A percentile compares a stretch with the other conserved stretches of the same genome.
These are phyloP conservation scores for Rana temporaria DNA, from an alignment of 2,113 vertebrate species.

Conservation along the genomic window DNA sequence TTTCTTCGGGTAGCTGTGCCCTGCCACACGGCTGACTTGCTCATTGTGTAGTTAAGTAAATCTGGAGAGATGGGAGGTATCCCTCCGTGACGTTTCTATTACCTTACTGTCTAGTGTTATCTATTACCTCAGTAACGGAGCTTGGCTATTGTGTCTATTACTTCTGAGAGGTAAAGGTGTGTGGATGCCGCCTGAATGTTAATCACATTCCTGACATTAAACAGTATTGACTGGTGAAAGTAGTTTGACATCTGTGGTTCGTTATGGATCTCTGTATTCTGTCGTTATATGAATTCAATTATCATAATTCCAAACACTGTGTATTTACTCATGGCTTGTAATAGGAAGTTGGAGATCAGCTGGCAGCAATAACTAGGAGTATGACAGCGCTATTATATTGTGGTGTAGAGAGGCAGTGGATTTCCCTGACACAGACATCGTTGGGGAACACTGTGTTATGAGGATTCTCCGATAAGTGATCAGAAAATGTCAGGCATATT, in stretches of 20 bases:
- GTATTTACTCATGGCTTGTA: constrained; percentile 4
- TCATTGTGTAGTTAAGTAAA: constrained; percentile 6
- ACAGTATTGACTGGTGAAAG: not conserved
- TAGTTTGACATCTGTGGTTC: not conserved
- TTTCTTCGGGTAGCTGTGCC: too few species aligned
- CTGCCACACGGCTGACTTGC: too few species aligned
- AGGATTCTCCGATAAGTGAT: too few species aligned
- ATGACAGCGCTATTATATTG: not conserved
- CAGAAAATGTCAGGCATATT: too few species aligned
- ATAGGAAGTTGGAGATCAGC: not conserved
- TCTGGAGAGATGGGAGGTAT: not conserved
- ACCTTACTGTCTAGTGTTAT: not conserved
- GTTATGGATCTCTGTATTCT: not conserved
- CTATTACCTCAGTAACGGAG: not conserved
- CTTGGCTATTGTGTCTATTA: not conserved
- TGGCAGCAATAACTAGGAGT: not conserved
- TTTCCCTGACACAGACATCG: not conserved
- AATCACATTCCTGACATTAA: constrained; percentile 5
- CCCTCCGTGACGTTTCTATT: not conserved
- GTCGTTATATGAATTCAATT: not conserved
- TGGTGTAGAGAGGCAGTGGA: not conserved
- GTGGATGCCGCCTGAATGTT: constrained; percentile 18
- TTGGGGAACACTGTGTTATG: not conserved
- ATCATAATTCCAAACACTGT: not conserved
- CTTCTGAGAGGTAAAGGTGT: not conserved